Conservation (phyloP, 2,797 vertebrate genomes). For the Pipistrellus nathusii region DNA sequence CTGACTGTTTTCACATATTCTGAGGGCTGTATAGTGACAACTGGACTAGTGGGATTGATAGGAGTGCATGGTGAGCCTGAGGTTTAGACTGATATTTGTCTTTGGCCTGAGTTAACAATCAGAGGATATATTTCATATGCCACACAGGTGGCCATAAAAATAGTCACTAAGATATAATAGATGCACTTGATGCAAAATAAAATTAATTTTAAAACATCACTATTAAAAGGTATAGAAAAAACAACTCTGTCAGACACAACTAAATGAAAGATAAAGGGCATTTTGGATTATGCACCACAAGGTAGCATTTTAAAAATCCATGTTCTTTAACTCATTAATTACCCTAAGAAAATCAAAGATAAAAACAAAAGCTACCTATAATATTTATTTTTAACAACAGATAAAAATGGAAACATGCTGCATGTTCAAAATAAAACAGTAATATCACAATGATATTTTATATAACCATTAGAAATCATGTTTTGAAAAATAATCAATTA, state of each 20-base stretch:
- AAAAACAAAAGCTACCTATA: constrained; percentile 6
- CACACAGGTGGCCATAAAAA: background rate
- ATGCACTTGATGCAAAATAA: background rate
- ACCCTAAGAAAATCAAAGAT: background rate
- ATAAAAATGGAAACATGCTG: background rate
- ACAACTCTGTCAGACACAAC: background rate
- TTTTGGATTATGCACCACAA: background rate
- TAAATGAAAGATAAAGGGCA: background rate
- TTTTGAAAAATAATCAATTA: constrained; percentile 32
- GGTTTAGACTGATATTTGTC: background rate
- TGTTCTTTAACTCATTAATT: background rate
- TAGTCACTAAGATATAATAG: background rate
- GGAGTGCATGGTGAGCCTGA: background rate
- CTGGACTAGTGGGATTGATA: background rate
- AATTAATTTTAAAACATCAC: background rate
- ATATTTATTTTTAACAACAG: background rate
- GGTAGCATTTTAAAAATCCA: background rate
- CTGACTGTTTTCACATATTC: background rate
- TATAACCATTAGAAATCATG: background rate
- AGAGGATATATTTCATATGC: background rate
- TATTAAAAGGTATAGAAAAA: constrained; percentile 11
- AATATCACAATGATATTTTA: background rate
- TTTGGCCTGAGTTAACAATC: background rate
- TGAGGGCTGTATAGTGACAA: background rate
- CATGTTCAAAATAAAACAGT: background rate